Evolutionary conservation across 2,888 invertebrate genomes (phyloP).

Genomic region (Chrysolina americana): DNA sequence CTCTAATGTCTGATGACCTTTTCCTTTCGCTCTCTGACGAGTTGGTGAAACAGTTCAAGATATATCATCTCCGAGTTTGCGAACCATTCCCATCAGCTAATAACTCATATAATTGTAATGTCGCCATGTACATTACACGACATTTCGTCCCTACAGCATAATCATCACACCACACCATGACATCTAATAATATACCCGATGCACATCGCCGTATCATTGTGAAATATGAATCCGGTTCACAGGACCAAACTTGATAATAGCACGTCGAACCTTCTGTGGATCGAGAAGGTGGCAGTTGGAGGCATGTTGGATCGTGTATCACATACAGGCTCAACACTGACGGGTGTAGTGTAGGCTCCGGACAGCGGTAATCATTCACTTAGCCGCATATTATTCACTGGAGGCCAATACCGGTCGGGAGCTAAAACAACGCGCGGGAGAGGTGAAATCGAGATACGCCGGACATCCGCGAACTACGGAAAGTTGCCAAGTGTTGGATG

Average conservation of each 20-base stretch:
- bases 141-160: background rate
- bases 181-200: background rate
- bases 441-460: background rate
- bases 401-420: conserved; percentile 52
- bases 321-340: conserved; percentile 44
- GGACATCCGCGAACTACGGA: background rate
- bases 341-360: conserved; percentile 45
- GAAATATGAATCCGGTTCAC: conserved; percentile 18
- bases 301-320: conserved; percentile 29
- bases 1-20: too few relatives aligned
- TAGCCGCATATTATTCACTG: conserved; percentile 59
- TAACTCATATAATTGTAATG: background rate
- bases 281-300: background rate
- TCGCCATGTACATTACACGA: background rate
- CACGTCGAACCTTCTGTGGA: conserved; percentile 1
- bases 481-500: background rate
- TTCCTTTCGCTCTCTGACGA: too few relatives aligned
- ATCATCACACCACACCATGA: background rate
- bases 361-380: conserved; percentile 57
- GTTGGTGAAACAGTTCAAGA: too few relatives aligned
- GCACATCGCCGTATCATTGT: conserved; percentile 16
- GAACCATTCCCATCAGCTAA: background rate
- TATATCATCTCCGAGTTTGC: background rate
- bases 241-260: conserved; percentile 10
- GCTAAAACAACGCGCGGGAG: conserved; percentile 34